Conservation (phyloP, 2,797 vertebrate species). For the Peromyscus melanophrys region DNA sequence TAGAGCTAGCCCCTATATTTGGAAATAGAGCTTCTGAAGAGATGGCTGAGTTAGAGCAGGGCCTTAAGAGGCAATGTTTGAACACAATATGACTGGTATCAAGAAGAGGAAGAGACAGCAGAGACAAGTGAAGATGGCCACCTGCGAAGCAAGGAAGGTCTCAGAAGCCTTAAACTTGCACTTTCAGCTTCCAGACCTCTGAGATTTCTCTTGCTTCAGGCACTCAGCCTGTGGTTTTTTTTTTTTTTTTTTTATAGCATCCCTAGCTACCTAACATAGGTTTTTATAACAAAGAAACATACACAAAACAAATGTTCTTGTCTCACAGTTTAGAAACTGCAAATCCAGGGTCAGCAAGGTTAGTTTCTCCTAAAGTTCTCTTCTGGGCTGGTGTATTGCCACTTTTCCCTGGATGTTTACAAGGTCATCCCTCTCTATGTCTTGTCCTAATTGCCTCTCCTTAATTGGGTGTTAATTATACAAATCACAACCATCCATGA, state of each 20-base stretch:
- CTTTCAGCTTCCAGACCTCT: neutral
- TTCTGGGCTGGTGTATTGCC: neutral
- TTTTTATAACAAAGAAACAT: neutral
- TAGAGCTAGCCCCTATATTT: neutral
- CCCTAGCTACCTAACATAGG: too few species aligned
- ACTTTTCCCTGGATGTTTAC: neutral
- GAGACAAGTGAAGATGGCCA: accelerated
- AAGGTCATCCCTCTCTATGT: neutral
- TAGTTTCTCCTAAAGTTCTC: neutral
- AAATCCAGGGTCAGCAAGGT: neutral
- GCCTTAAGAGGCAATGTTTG: neutral
- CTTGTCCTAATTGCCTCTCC: neutral
- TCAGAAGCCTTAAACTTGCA: neutral
- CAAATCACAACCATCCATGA: neutral
- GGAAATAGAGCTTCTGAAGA: neutral
- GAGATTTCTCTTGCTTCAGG: neutral
- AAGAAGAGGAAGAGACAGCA: neutral
- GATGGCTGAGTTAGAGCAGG: neutral
- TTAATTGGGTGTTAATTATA: neutral
- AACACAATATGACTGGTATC: neutral
- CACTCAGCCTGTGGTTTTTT: neutral
- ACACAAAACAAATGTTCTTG: neutral
- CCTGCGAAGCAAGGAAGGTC: neutral
- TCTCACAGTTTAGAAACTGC: neutral
- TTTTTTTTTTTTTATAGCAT: neutral